These are phyloP conservation scores for Campoletis sonorensis DNA, from an alignment of 1,140 invertebrate species.

Conservation along the genomic window DNA sequence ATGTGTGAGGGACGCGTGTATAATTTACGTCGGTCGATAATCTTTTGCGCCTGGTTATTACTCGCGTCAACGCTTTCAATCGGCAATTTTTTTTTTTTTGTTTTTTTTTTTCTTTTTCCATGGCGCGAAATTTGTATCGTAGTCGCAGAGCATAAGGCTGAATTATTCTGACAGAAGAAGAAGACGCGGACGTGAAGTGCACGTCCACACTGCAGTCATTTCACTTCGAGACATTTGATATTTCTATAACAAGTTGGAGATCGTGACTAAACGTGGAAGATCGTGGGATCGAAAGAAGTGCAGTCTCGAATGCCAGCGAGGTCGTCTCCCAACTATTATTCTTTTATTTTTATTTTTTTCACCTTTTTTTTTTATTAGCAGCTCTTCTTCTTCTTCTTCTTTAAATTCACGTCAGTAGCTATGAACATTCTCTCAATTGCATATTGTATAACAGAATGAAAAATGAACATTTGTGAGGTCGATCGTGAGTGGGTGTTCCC, in stretches of 20 bases:
- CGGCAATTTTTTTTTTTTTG: conserved; percentile 14
- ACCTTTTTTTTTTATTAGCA: background rate
- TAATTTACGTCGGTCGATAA: conserved; percentile 18
- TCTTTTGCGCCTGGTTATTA: conserved; percentile 8
- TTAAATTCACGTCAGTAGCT: conserved; percentile 24
- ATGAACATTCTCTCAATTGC: conserved; percentile 25
- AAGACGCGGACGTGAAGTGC: conserved; percentile 4
- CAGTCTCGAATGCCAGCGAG: conserved; percentile 42
- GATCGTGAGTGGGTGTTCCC: conserved; percentile 69
- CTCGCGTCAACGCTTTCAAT: conserved; percentile 35
- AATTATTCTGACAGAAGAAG: background rate
- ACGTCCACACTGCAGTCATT: background rate
- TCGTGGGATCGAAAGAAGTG: conserved; percentile 47
- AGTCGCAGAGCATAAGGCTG: background rate
- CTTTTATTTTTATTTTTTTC: background rate
- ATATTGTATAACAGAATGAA: background rate
- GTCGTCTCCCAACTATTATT: conserved; percentile 11
- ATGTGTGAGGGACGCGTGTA: conserved; percentile 13
- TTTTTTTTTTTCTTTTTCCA: conserved; percentile 15
- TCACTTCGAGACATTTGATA: conserved; percentile 47
- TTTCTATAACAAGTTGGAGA: conserved; percentile 46
- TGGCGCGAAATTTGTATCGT: background rate
- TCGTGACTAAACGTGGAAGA: conserved; percentile 47
- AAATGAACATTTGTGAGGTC: conserved; percentile 11
- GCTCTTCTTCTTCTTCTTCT: conserved; percentile 36